Evolutionary conservation across 92 coral and sea anemone species (phyloP), one percentile per base, ranked within the genome.

Genomic region (Chrysogorgia sp.): DNA sequence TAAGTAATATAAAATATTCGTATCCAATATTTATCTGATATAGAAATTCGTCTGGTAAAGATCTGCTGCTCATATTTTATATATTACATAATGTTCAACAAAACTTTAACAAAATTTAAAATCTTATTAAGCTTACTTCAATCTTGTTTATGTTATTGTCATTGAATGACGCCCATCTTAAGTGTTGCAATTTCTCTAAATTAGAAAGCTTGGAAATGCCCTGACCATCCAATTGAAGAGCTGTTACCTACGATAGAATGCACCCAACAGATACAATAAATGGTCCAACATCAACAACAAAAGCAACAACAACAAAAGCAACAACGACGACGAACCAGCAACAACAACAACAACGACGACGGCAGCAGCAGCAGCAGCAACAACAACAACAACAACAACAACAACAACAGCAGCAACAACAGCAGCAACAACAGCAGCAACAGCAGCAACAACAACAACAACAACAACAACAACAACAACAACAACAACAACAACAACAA

Each of bases 91-190:
- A n/a, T n/a, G n/a, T n/a, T n/a, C n/a, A n/a, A n/a, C n/a, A n/a
- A n/a, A n/a, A n/a, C n/a, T n/a, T n/a, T 12, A 37, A 37, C 43
- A 4, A 37, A 37, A 37, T 37, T 37, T 37, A 37, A 37, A 37
- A 4, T 37, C 5, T 37, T 37, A 47, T 47, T 7, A n/a, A 47
- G 15, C 7, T 20, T 64, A 88, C 96, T 91, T 93, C 98, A 19
- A 93, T 87, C 77, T 89, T 93, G 52, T 91, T 91, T 25, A 93
- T 84, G 82, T 93, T 92, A 72, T 93, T 93, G 52, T 85, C 80
- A 76, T 86, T 91, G 41, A 93, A 89, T 7, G 98, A 93, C 12
- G 90, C 98, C 98, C 98, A 93, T 58, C 92, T 82, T 22, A 93
- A 71, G 50, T 91, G 90, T 7, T 84, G 90, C 35, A 93, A 88